A percentile compares a stretch with the other conserved stretches of the same genome.
phyloP scores from a whole-genome alignment of 1,140 invertebrate species.

The Riptortus pedestris region DNA sequence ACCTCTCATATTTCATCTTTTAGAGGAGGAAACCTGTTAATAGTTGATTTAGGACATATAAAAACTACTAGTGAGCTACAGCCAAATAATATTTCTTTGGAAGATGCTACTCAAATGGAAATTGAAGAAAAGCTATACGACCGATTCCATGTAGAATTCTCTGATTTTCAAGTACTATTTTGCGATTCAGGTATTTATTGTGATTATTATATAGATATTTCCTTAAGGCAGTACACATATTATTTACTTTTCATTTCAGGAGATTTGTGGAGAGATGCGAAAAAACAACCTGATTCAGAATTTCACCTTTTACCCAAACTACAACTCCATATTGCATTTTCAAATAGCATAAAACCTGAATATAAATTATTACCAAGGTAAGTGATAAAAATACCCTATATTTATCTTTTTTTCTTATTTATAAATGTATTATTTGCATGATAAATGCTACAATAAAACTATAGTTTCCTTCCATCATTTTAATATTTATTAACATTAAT shows the following conservation, averaged over 20 bases:
- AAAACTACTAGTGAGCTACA: conserved; percentile 64
- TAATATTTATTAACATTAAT: too few relatives aligned
- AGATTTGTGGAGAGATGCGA: conserved; percentile 63
- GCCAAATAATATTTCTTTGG: conserved; percentile 51
- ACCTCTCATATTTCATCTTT: conserved; percentile 14
- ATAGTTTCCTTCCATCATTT: too few relatives aligned
- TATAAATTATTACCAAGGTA: conserved; percentile 60
- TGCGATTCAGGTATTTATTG: conserved; percentile 39
- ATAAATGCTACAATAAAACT: too few relatives aligned
- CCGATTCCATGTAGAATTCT: conserved; percentile 57
- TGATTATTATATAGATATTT: background rate
- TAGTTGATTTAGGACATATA: conserved; percentile 62
- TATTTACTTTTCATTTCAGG: conserved; percentile 38
- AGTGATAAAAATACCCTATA: too few relatives aligned
- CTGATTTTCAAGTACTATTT: conserved; percentile 54
- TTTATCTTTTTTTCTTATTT: too few relatives aligned
- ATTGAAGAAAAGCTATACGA: conserved; percentile 71
- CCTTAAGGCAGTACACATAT: background rate
- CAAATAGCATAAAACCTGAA: conserved; percentile 65
- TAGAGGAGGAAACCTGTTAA: conserved; percentile 58
- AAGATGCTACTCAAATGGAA: conserved; percentile 72
- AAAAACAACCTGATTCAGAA: conserved; percentile 59
- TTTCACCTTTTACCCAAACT: conserved; percentile 65
- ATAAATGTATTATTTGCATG: too few relatives aligned
- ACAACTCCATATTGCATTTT: conserved; percentile 55